Base-by-base conservation (phyloP, 1,140 invertebrate species). In the Papilio polytes region DNA sequence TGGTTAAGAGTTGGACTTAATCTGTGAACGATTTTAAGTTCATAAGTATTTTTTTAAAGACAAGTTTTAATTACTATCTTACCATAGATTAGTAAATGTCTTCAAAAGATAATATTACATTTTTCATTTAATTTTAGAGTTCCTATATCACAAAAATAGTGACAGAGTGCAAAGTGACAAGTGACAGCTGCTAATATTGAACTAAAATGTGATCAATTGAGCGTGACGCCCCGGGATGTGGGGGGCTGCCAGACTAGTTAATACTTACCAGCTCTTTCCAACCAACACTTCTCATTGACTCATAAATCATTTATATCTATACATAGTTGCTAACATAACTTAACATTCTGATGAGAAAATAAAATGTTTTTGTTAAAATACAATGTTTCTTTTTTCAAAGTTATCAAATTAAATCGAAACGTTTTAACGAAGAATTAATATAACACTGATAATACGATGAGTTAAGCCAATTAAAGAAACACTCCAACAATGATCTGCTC, bases 131-230 rank as follows among this genome's bases (percentile, higher is more conserved):
- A n/a, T 18, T 18, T 1, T 53, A 53, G 0, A 53, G 72, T 83
- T 78, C 66, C 48, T 59, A 82, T 78, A 63, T 80, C 59, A 78
- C 15, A 46, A 10, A 31, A 13, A 83, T 80, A 15, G 80, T 80
- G 78, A 82, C 81, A 85, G 22, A 82, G 84, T 85, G 83, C 83
- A 82, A 82, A 85, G 90, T 92, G 92, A 91, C 82, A 83, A 93
- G 90, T 94, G 92, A 94, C 92, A 94, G 91, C 86, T 89, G 84
- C 76, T 87, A 87, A 84, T 90, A 89, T 91, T 90, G 90, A 89
- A 92, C 91, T 92, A 89, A 94, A 89, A 91, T 83, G 89, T 88
- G 86, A 85, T 85, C 90, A 94, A 94, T 94, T 94, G 91, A 87
- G 83, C 81, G 86, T 89, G 87, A 90, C 87, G 81, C 82, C 89